A percentile compares a stretch with the other conserved stretches of the same genome.
phyloP scores from a whole-genome alignment of 1,140 invertebrate species.

The Brachionus calyciflorus region DNA sequence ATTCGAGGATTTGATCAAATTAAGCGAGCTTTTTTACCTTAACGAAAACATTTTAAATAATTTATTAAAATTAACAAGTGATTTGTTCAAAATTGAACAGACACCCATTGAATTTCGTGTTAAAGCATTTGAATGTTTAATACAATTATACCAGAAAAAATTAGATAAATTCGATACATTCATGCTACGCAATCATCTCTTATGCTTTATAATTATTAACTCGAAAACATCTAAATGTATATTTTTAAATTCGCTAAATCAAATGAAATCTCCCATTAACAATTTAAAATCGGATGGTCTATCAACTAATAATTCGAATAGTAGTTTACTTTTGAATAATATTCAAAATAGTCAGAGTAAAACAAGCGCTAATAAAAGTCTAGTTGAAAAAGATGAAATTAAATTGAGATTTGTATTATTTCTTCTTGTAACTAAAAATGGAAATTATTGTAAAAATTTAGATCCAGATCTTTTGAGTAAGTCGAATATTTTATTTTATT shows the following conservation, averaged over 20 bases:
- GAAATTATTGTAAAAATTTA: slow-evolving; percentile 22
- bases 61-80: slow-evolving; percentile 19
- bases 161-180: slow-evolving; percentile 39
- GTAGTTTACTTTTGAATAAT: not conserved
- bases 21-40: slow-evolving; percentile 7
- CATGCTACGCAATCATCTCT: slow-evolving; percentile 20
- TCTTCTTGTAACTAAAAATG: slow-evolving; percentile 1
- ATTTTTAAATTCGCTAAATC: slow-evolving; percentile 10
- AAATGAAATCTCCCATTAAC: not conserved
- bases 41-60: not conserved
- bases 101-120: not conserved
- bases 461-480: slow-evolving; percentile 42
- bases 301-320: not conserved
- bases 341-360: not conserved
- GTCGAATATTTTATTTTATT: not conserved
- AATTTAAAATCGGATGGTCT: not conserved
- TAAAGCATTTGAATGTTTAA: slow-evolving; percentile 28
- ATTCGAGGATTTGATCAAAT: slow-evolving; percentile 21
- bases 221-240: slow-evolving; percentile 4
- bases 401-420: not conserved
- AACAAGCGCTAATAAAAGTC: not conserved
- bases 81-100: slow-evolving; percentile 30
- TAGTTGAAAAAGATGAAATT: slow-evolving; percentile 17
- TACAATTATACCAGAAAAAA: slow-evolving; percentile 43
- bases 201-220: slow-evolving; percentile 25